Conservation (phyloP, 2,888 invertebrate genomes). For the Apamea epomidion region DNA sequence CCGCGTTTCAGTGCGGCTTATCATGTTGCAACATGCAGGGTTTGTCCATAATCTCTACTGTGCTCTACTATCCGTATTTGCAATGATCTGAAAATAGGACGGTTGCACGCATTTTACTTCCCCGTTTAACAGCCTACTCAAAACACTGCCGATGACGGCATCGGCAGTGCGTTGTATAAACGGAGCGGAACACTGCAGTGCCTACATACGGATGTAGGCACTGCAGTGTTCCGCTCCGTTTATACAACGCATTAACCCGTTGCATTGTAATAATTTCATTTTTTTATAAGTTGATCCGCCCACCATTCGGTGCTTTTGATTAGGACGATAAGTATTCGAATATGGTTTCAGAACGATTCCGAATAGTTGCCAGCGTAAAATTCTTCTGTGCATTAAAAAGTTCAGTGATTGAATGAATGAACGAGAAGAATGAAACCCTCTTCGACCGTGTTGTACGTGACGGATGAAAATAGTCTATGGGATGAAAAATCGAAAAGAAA, state of each 20-base stretch:
- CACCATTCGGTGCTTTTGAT: background rate
- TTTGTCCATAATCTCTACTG: background rate
- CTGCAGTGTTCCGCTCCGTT: background rate
- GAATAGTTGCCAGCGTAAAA: slow-evolving; percentile 41
- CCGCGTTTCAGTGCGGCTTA: background rate
- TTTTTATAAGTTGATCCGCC: too few relatives aligned
- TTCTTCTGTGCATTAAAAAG: background rate
- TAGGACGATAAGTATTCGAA: background rate
- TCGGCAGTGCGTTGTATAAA: too few relatives aligned
- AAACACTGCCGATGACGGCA: too few relatives aligned
- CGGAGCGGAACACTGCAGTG: too few relatives aligned
- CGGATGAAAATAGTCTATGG: slow-evolving; percentile 51
- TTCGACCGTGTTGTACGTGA: slow-evolving; percentile 64
- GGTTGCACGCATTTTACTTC: background rate
- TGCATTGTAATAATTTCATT: background rate
- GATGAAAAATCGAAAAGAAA: slow-evolving; percentile 69
- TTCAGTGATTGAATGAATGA: background rate
- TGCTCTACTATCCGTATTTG: background rate
- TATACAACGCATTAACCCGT: background rate
- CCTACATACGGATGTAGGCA: too few relatives aligned
- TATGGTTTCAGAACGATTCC: slow-evolving; percentile 29
- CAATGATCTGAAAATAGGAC: background rate
- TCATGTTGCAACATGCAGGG: background rate
- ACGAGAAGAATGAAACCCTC: background rate
- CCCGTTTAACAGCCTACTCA: background rate